A percentile compares a stretch with the other conserved stretches of the same genome.
phyloP scores from a whole-genome alignment of 2,797 vertebrate genomes.

The Pangasius macronema region DNA sequence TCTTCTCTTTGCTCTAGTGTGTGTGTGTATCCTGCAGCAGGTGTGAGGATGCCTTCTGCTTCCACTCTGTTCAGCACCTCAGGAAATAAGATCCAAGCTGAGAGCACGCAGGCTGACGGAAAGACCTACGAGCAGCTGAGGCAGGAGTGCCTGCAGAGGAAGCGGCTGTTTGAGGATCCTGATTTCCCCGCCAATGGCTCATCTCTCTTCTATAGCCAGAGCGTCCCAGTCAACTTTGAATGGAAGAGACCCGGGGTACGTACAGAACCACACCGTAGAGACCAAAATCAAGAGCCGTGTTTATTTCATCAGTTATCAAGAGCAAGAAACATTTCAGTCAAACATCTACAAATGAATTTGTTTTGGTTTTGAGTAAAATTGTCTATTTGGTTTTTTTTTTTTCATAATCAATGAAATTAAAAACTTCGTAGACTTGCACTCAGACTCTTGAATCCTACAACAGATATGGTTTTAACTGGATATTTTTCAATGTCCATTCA shows the following conservation, averaged over 20 bases:
- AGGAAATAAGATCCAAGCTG: constrained; percentile 31
- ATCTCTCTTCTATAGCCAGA: constrained; percentile 88
- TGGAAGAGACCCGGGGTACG: constrained; percentile 92
- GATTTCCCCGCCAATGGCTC: constrained; percentile 83
- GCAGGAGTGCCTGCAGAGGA: constrained; percentile 73
- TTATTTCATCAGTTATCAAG: not conserved
- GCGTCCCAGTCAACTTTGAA: constrained; percentile 78
- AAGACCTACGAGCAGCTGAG: constrained; percentile 80
- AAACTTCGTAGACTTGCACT: not conserved
- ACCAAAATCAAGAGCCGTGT: not conserved
- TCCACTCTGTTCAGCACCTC: constrained; percentile 54
- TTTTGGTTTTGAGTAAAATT: not conserved
- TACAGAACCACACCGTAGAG: not conserved
- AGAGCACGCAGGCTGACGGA: constrained; percentile 76
- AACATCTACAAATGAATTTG: not conserved
- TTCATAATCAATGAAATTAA: not conserved
- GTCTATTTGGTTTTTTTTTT: not conserved
- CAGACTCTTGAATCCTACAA: not conserved
- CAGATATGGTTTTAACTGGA: not conserved
- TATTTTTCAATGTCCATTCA: not conserved
- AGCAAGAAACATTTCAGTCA: not conserved
- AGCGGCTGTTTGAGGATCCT: constrained; percentile 83
- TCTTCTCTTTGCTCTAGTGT: constrained; percentile 13
- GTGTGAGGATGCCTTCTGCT: constrained; percentile 75
- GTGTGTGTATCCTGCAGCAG: not conserved